Percentiles rank a stretch among this genome's conserved stretches.
These are phyloP conservation scores for Lasioglossum baleicum DNA, from an alignment of 1,140 invertebrate species.

Conservation along the genomic window DNA sequence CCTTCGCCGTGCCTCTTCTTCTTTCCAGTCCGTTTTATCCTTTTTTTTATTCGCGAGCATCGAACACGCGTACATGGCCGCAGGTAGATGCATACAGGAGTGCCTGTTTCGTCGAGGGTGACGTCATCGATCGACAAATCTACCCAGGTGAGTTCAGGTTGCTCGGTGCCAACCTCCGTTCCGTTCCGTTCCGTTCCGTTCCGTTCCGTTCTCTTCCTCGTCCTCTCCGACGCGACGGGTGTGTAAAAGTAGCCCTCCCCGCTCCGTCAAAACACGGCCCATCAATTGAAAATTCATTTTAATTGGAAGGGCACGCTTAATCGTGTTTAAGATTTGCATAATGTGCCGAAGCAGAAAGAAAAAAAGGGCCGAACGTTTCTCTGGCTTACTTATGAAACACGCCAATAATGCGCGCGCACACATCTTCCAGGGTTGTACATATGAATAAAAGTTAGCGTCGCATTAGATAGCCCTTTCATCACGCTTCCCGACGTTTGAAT, in stretches of 20 bases:
- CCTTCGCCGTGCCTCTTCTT: conserved; percentile 45
- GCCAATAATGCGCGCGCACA: background rate
- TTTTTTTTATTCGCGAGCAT: conserved; percentile 48
- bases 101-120: conserved; percentile 48
- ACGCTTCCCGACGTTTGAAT: background rate
- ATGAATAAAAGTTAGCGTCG: background rate
- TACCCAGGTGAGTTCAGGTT: conserved; percentile 48
- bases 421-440: background rate
- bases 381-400: background rate
- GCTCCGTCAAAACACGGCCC: background rate
- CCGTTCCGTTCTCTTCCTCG: background rate
- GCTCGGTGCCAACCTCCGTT: conserved; percentile 20
- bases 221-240: background rate
- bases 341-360: background rate
- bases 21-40: conserved; percentile 39
- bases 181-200: background rate
- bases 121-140: conserved; percentile 60
- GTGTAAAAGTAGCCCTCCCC: conserved; percentile 1
- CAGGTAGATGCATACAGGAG: conserved; percentile 32
- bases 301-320: background rate
- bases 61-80: conserved; percentile 39
- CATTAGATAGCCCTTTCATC: background rate
- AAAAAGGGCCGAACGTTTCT: background rate
- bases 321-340: conserved; percentile 9
- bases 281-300: background rate